Evolutionary conservation across 2,797 vertebrate genomes (phyloP).

Genomic region (Neosilurus mollespiculum): DNA sequence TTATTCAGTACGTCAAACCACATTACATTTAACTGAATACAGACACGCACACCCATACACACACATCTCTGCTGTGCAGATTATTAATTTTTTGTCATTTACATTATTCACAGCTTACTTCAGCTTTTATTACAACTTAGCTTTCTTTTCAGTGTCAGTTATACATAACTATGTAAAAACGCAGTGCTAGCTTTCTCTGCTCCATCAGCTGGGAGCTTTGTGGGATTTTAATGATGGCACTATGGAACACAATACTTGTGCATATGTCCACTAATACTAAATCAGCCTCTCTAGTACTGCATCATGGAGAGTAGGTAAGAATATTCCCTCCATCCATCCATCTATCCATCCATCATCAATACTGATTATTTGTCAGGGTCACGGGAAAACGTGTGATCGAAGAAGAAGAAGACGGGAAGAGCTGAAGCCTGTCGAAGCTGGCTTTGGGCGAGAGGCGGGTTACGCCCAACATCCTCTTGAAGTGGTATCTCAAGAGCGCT

Average conservation of each 20-base stretch:
- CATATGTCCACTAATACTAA: neutral
- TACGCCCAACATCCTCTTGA: too few species aligned
- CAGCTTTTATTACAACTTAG: slow-evolving; percentile 7
- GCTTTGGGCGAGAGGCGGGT: too few species aligned
- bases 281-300: neutral
- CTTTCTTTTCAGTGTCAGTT: slow-evolving; percentile 11
- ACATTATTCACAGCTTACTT: slow-evolving; percentile 14
- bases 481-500: too few species aligned
- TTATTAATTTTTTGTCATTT: slow-evolving; percentile 14
- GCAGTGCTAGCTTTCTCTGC: neutral
- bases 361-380: too few species aligned
- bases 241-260: neutral
- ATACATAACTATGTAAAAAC: slow-evolving; percentile 19
- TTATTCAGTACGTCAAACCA: slow-evolving; percentile 52
- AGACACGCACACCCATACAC: neutral
- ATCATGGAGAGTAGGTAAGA: neutral
- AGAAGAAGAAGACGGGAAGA: too few species aligned
- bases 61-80: slow-evolving; percentile 10
- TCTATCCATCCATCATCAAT: too few species aligned
- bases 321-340: too few species aligned
- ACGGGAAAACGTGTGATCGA: too few species aligned
- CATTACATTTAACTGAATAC: slow-evolving; percentile 51
- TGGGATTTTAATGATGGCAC: neutral
- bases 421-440: too few species aligned
- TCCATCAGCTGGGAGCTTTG: neutral